These are phyloP conservation scores for Armadillidium nasatum DNA, from an alignment of 1,140 invertebrate species.

Conservation along the genomic window DNA sequence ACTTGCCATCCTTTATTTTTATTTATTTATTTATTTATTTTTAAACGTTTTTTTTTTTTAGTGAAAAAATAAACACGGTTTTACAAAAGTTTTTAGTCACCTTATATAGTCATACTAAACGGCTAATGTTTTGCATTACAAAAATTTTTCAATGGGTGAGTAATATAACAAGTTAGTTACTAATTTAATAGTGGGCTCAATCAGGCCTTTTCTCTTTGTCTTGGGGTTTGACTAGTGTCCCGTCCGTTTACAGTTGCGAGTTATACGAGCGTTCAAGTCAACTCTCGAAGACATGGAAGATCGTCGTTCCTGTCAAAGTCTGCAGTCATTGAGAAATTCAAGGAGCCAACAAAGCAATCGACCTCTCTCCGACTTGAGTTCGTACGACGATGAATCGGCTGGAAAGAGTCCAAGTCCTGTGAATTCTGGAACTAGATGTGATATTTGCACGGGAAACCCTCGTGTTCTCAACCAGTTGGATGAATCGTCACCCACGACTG, in stretches of 20 bases:
- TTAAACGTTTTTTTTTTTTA: background rate
- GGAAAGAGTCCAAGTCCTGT: conserved; percentile 38
- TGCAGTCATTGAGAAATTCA: conserved; percentile 87
- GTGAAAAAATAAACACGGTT: background rate
- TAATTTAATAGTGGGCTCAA: conserved; percentile 13
- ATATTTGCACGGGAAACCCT: conserved; percentile 35
- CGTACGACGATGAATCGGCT: conserved; percentile 78
- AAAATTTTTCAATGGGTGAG: conserved; percentile 12
- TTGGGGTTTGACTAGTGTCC: conserved; percentile 48
- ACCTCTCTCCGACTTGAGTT: conserved; percentile 81
- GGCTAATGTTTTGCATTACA: background rate
- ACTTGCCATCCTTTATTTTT: conserved; percentile 36
- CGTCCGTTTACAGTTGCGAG: conserved; percentile 89
- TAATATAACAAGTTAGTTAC: conserved; percentile 14
- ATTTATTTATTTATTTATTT: conserved; percentile 35
- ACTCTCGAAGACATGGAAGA: conserved; percentile 99
- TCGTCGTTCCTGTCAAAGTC: conserved; percentile 93
- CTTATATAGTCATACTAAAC: background rate
- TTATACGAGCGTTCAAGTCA: conserved; percentile 99
- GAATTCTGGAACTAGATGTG: conserved; percentile 33
- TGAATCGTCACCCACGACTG: conserved; percentile 40
- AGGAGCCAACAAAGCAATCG: conserved; percentile 70
- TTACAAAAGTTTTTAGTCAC: background rate
- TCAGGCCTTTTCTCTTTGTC: conserved; percentile 22
- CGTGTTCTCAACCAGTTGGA: conserved; percentile 34